These are phyloP conservation scores for Rhogogaster chlorosoma DNA, from an alignment of 2,888 invertebrate genomes.

Conservation along the genomic window DNA sequence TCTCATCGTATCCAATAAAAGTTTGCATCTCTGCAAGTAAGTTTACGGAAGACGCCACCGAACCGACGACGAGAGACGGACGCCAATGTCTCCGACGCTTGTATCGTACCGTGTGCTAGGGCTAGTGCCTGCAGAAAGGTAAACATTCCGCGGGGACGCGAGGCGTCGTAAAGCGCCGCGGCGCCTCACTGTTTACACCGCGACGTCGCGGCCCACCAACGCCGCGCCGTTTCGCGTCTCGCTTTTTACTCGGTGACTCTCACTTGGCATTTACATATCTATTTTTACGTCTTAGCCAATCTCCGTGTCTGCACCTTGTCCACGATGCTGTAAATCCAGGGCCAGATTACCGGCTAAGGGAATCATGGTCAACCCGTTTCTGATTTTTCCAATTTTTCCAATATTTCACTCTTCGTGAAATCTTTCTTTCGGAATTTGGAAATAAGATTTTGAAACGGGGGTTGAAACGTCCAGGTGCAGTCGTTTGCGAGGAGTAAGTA, in stretches of 20 bases:
- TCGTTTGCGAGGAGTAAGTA: not conserved
- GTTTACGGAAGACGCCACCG: slow-evolving; percentile 50
- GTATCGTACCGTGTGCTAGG: slow-evolving; percentile 1
- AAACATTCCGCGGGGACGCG: slow-evolving; percentile 68
- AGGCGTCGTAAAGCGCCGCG: slow-evolving; percentile 79
- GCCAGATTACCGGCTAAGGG: not conserved
- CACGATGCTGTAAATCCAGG: not conserved
- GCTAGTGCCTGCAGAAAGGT: slow-evolving; percentile 62
- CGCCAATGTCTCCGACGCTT: slow-evolving; percentile 37
- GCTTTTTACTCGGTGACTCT: slow-evolving; percentile 40
- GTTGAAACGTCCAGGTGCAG: not conserved
- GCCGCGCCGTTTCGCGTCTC: slow-evolving; percentile 55
- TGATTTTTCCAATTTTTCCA: too few relatives aligned
- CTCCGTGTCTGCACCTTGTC: not conserved
- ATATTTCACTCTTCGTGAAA: too few relatives aligned
- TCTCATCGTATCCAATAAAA: slow-evolving; percentile 1
- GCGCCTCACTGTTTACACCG: slow-evolving; percentile 80
- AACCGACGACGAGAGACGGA: slow-evolving; percentile 36
- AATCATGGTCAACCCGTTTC: not conserved
- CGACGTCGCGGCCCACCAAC: slow-evolving; percentile 70
- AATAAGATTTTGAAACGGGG: too few relatives aligned
- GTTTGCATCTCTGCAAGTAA: slow-evolving; percentile 6
- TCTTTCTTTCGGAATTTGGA: too few relatives aligned
- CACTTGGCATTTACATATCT: slow-evolving; percentile 32
- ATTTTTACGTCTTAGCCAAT: slow-evolving; percentile 35